phyloP scores from a whole-genome alignment of 2,113 vertebrate species.

The Aldabrachelys gigantea region DNA sequence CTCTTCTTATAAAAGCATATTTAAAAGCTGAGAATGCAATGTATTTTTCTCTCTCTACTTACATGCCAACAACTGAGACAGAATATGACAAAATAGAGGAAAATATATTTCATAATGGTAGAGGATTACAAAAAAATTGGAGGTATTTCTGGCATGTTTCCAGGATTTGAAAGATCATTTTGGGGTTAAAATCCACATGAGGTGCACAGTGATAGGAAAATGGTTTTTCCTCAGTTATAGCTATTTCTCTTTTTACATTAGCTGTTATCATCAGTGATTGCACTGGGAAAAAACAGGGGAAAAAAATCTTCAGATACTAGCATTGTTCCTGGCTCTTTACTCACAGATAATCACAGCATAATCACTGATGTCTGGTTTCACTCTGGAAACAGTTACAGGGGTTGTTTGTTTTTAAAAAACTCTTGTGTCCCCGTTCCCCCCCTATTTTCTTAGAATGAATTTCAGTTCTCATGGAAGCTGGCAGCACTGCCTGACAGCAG shows the following conservation, averaged over 20 bases:
- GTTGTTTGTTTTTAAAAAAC: slow-evolving; percentile 40
- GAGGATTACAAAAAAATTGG: not conserved
- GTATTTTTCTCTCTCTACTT: not conserved
- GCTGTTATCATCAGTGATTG: slow-evolving; percentile 12
- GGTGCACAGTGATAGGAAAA: not conserved
- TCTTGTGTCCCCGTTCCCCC: not conserved
- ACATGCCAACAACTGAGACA: not conserved
- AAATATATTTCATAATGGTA: slow-evolving; percentile 3
- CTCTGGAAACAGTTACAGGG: slow-evolving; percentile 1
- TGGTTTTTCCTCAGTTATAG: not conserved
- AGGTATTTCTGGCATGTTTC: not conserved
- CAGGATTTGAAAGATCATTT: slow-evolving; percentile 24
- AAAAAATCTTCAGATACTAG: slow-evolving; percentile 4
- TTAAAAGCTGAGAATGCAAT: not conserved
- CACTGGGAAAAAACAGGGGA: slow-evolving; percentile 12
- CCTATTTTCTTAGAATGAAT: slow-evolving; percentile 1
- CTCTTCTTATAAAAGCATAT: not conserved
- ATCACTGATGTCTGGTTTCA: slow-evolving; percentile 11
- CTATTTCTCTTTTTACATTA: not conserved
- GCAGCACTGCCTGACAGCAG: not conserved
- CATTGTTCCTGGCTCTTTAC: not conserved
- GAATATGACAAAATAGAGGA: not conserved
- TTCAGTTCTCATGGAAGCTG: slow-evolving; percentile 30
- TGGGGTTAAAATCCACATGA: not conserved
- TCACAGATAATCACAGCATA: not conserved